Base-by-base conservation (phyloP, 2,888 invertebrate genomes). In the Tyria jacobaeae region DNA sequence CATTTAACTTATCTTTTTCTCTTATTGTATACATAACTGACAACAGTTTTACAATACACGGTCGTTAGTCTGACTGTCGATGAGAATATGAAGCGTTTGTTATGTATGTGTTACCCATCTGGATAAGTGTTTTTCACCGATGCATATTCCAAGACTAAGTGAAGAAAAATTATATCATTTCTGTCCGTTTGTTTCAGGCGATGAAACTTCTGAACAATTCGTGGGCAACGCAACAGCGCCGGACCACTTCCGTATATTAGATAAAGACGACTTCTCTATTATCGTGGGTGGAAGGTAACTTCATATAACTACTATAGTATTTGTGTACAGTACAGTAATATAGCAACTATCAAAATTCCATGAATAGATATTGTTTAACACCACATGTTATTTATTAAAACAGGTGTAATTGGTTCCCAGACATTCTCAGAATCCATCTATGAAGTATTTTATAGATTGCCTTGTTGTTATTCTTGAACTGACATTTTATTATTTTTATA, bases 211-310 rank as follows among this genome's bases (percentile, higher is more conserved):
- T 78, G 96, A 96, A 80, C 95, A 95, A 87, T 97, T 97, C 89
- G 94, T 95, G 82, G 98, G 98, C 79, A 98, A 98, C 89, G 94
- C 95, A 80, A 96, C 97, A 74, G 95, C 95, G 83, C 95, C 96
- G 80, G 97, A 98, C 90, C 96, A 97, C 91, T 99, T 99, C 95
- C 97, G 97, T 88, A 95, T 99, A 84, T 95, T 99, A 90, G 97
- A 97, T 91, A 96, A 96, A 89, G 97, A 98, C 90, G 96, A 97
- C 80, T 96, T 96, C 86, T 97, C 97, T 66, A 95, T 99, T 82
- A 95, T 99, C 83, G 96, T 99, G 80, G 99, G 99, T 79, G 98
- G 98, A 83, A 97, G 97, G 97, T 97, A 94, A 94, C 52, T 50
- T 39, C 17, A 62, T 57, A 51, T 34, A 56, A 50, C 39, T 57